phyloP scores from a whole-genome alignment of 2,113 vertebrate genomes.

The Pangasianodon hypophthalmus region DNA sequence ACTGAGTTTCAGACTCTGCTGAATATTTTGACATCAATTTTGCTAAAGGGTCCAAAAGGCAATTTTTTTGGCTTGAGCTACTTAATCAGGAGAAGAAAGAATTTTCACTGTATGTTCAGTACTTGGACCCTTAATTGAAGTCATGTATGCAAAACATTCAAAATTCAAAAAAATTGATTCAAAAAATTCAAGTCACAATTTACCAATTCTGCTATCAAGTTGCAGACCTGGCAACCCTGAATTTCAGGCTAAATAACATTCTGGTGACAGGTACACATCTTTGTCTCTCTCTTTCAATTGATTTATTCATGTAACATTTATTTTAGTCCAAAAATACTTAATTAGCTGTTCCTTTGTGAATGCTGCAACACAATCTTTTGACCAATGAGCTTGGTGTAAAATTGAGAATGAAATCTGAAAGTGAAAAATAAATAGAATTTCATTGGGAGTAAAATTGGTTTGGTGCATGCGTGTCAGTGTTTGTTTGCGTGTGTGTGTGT shows the following conservation, averaged over 20 bases:
- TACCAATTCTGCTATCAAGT: not conserved
- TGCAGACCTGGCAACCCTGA: not conserved
- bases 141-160: not conserved
- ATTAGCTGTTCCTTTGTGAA: constrained; percentile 58
- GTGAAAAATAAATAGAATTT: constrained; percentile 56
- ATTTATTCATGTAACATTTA: constrained; percentile 77
- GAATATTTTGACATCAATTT: not conserved
- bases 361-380: constrained; percentile 70
- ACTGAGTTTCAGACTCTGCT: not conserved
- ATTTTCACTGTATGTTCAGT: not conserved
- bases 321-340: constrained; percentile 79
- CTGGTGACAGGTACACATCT: constrained; percentile 72
- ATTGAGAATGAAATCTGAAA: constrained; percentile 43
- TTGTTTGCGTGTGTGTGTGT: constrained; percentile 36
- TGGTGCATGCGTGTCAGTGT: constrained; percentile 10
- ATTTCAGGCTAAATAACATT: constrained; percentile 74
- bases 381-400: constrained; percentile 51
- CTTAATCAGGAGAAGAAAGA: not conserved
- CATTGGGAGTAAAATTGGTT: constrained; percentile 41
- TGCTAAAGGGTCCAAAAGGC: not conserved
- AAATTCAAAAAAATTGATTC: not conserved
- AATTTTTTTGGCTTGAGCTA: not conserved
- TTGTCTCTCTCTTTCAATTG: constrained; percentile 75
- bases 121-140: not conserved
- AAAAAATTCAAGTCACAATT: not conserved